A percentile compares a stretch with the other conserved stretches of the same genome.
These are phyloP conservation scores for Aphidius ervi DNA, from an alignment of 1,140 invertebrate genomes.

Conservation along the genomic window DNA sequence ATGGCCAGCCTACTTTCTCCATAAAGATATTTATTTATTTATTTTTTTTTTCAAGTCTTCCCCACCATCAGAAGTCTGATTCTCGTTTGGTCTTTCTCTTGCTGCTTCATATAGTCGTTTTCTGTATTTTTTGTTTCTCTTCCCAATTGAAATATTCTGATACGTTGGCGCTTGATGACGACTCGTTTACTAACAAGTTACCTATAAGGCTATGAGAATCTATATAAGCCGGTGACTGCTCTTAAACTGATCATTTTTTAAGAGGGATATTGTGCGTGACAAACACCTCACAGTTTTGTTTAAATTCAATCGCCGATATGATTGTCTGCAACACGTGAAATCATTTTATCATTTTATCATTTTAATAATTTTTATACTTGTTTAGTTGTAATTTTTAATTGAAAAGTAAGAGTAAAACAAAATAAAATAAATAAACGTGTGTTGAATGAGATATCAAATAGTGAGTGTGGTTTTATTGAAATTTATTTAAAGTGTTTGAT, in stretches of 20 bases:
- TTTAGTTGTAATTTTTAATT: not conserved
- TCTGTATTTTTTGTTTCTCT: no score
- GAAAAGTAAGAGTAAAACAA: not conserved
- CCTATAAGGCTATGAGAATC: conserved; percentile 34
- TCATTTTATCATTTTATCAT: not conserved
- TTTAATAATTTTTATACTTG: not conserved
- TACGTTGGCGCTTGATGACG: conserved; percentile 7
- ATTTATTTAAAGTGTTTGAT: conserved; percentile 23
- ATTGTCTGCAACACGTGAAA: conserved; percentile 6
- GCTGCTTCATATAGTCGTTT: no score
- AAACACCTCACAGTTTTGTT: not conserved
- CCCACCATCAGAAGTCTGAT: conserved; percentile 1
- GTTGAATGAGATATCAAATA: conserved; percentile 5
- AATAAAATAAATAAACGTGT: no score
- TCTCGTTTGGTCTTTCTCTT: no score
- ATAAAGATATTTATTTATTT: conserved; percentile 14
- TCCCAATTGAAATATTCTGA: no score
- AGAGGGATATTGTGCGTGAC: conserved; percentile 20
- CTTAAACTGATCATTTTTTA: conserved; percentile 47
- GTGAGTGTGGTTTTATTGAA: conserved; percentile 6
- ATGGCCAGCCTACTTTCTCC: conserved; percentile 24
- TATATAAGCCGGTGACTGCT: conserved; percentile 46
- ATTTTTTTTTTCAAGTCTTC: conserved; percentile 4
- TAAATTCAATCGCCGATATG: conserved; percentile 22
- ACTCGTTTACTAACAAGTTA: conserved; percentile 8